Evolutionary conservation across 1,140 invertebrate species (phyloP).

Genomic region (Ceratoteleas bidentatus): DNA sequence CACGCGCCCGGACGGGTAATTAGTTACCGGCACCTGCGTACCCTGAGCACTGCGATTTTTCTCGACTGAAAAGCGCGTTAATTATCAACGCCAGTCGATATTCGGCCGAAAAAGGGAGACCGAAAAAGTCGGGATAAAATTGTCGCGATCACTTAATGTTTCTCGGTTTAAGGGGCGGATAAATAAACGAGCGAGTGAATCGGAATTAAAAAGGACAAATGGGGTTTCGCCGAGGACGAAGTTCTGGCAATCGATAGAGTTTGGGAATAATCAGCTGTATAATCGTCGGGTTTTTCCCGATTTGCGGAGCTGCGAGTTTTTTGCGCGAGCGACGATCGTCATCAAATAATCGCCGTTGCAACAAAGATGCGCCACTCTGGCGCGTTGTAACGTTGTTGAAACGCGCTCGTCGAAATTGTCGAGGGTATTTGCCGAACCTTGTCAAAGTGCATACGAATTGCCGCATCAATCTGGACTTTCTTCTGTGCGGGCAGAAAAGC

Average conservation of each 20-base stretch:
- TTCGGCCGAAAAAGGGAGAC: conserved; percentile 37
- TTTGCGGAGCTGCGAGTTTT: too few species aligned
- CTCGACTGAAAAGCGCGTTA: conserved; percentile 63
- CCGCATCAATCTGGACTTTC: conserved; percentile 74
- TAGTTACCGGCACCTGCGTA: conserved; percentile 67
- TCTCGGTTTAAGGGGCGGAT: too few species aligned
- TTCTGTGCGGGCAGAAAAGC: conserved; percentile 48
- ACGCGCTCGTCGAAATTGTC: conserved; percentile 73
- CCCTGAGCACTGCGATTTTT: conserved; percentile 66
- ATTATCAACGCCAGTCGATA: conserved; percentile 65
- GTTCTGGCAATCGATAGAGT: too few species aligned
- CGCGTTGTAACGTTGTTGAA: conserved; percentile 64
- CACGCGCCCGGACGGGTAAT: conserved; percentile 65
- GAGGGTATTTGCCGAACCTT: conserved; percentile 74
- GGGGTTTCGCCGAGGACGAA: too few species aligned
- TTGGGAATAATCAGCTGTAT: too few species aligned
- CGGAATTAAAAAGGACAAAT: too few species aligned
- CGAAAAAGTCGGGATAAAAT: conserved; percentile 27
- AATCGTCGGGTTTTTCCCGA: too few species aligned
- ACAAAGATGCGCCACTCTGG: conserved; percentile 10
- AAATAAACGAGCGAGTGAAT: too few species aligned
- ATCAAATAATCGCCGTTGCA: background rate
- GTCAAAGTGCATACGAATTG: conserved; percentile 80
- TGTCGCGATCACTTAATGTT: too few species aligned
- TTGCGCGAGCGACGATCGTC: too few species aligned